Base-by-base conservation (phyloP, 2,113 vertebrate species). In the Sorex araneus region DNA sequence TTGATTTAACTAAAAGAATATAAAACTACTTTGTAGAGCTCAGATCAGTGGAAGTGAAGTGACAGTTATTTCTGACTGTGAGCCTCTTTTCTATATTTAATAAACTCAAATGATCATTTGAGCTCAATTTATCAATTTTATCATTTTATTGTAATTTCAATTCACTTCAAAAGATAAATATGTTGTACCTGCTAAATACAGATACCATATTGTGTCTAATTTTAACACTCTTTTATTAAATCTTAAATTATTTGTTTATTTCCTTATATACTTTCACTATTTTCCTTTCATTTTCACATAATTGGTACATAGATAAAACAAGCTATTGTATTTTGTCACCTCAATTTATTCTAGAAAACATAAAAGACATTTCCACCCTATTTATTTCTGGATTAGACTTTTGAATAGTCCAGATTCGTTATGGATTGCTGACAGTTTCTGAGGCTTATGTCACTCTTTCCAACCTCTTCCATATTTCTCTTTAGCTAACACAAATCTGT, bases 281-380 rank as follows among this genome's bases (percentile, higher is more conserved):
- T 85, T 71, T 75, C 75, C 13, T 57, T 60, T 82, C 75, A 63
- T 57, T 57, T 57, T 6, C 54, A 57, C 54, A 28, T 66, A 28
- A 30, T 3, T 80, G 43, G n/a, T 43, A 2, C 30, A 57, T 13
- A 89, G 10, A 70, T 36, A 86, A 90, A 47, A 43, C 18, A 5
- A 74, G 12, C 81, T 77, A 23, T 6, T 66, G 0, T 32, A 47
- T 66, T 86, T 67, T 71, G 7, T 71, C 23, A 57, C 60, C 85
- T 36, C 70, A 10, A 76, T 54, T 79, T 76, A 63, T 79, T 80
- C 60, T 87, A 47, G 34, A 84, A 92, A 91, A 78, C 19, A 85
- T n/a, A 78, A 66, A 57, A 16, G 36, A 66, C 1, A 36, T 54
- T n/a, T 40, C 11, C 6, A 16, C n/a, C 27, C 45, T 36, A 30